These are phyloP conservation scores for Leptinotarsa peninsularis DNA, from an alignment of 2,888 invertebrate genomes.

Conservation along the genomic window DNA sequence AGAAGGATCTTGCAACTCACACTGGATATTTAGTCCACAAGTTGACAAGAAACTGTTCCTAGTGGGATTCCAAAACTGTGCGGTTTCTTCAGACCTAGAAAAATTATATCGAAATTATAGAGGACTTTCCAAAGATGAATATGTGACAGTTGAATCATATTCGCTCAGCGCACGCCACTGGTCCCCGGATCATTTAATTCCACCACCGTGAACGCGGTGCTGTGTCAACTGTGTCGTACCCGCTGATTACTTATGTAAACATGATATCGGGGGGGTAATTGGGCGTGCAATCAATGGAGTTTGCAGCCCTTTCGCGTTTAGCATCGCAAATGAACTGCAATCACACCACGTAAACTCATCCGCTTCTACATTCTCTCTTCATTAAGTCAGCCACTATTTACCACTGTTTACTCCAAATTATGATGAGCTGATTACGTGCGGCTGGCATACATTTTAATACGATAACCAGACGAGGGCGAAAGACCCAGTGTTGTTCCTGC, in stretches of 20 bases:
- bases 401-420: slow-evolving; percentile 43
- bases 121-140: no score
- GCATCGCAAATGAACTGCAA: slow-evolving; percentile 63
- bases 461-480: slow-evolving; percentile 21
- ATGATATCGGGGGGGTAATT: slow-evolving; percentile 68
- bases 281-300: slow-evolving; percentile 67
- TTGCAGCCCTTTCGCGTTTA: slow-evolving; percentile 62
- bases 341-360: slow-evolving; percentile 49
- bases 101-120: no score
- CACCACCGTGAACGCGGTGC: slow-evolving; percentile 61
- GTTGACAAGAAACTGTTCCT: no score
- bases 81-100: no score
- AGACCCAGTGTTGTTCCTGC: neutral
- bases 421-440: slow-evolving; percentile 35
- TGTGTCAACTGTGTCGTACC: slow-evolving; percentile 63
- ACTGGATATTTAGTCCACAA: no score
- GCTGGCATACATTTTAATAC: slow-evolving; percentile 35
- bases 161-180: slow-evolving; percentile 32
- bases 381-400: slow-evolving; percentile 47
- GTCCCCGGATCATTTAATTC: slow-evolving; percentile 65
- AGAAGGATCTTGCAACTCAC: no score
- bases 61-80: no score
- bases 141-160: neutral
- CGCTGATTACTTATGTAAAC: slow-evolving; percentile 68
- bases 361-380: slow-evolving; percentile 41